A percentile compares a stretch with the other conserved stretches of the same genome.
phyloP scores from a whole-genome alignment of 1,140 invertebrate species.

The Trachymyrmex septentrionalis region DNA sequence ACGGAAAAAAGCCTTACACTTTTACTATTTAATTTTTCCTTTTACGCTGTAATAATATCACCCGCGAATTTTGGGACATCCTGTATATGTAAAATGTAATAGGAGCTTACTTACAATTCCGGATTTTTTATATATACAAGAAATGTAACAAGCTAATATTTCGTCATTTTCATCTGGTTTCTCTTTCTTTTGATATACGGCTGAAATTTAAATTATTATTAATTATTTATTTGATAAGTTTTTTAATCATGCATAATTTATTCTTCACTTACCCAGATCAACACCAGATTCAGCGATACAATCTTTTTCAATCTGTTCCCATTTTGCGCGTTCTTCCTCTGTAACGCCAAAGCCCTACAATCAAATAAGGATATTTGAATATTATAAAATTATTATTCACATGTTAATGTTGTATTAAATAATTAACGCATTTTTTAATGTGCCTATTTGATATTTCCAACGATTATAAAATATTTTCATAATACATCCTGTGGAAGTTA shows the following conservation, averaged over 20 bases:
- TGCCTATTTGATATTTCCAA: not conserved
- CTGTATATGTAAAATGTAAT: not conserved
- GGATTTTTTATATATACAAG: constrained; percentile 72
- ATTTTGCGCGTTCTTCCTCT: constrained; percentile 73
- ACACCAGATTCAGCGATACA: constrained; percentile 77
- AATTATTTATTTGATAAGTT: not conserved
- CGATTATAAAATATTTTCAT: not conserved
- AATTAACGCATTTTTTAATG: not conserved
- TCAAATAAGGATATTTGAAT: constrained; percentile 8
- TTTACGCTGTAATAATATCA: too few relatives aligned
- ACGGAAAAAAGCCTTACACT: too few relatives aligned
- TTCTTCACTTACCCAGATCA: constrained; percentile 72
- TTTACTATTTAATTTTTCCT: too few relatives aligned
- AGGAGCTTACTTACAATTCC: constrained; percentile 66
- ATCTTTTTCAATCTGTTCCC: constrained; percentile 13
- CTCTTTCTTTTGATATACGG: constrained; percentile 68
- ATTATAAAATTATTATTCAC: constrained; percentile 28
- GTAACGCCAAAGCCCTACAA: constrained; percentile 73
- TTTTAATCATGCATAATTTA: not conserved
- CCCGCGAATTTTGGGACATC: too few relatives aligned
- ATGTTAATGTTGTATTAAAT: not conserved
- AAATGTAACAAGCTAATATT: constrained; percentile 67
- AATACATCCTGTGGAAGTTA: not conserved
- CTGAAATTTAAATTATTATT: constrained; percentile 60
- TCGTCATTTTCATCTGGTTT: constrained; percentile 54